These are phyloP conservation scores for Miichthys miiuy DNA, from an alignment of 2,797 vertebrate species.

Conservation along the genomic window DNA sequence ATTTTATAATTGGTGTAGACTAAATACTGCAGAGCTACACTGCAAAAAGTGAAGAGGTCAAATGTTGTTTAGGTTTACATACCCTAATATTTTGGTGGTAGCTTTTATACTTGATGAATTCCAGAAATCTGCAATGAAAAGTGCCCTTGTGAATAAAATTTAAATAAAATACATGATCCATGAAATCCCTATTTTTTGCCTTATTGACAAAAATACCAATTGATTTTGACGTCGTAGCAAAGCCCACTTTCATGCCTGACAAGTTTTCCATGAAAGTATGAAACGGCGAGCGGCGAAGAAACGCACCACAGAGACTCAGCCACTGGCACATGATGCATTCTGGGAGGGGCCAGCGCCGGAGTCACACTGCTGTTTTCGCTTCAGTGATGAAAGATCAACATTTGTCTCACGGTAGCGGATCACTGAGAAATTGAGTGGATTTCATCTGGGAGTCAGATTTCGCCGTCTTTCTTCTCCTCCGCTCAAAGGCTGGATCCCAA, in stretches of 20 bases:
- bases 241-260: constrained; percentile 48
- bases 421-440: constrained; percentile 72
- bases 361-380: constrained; percentile 46
- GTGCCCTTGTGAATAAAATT: constrained; percentile 14
- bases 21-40: neutral
- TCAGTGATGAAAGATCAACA: constrained; percentile 71
- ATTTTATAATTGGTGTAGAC: neutral
- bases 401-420: constrained; percentile 78
- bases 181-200: constrained; percentile 30
- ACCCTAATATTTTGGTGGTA: neutral
- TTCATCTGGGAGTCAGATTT: constrained; percentile 77
- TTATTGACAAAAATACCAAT: constrained; percentile 41
- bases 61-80: neutral
- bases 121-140: constrained; percentile 18
- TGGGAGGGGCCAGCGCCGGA: constrained; percentile 46
- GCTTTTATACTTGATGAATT: constrained; percentile 27
- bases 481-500: constrained; percentile 57
- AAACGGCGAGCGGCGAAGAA: constrained; percentile 27
- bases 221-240: constrained; percentile 24
- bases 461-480: constrained; percentile 56
- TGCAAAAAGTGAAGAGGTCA: constrained; percentile 2
- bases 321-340: constrained; percentile 27
- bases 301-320: constrained; percentile 1
- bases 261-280: constrained; percentile 27
- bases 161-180: constrained; percentile 32